Base-by-base conservation (phyloP, 2,888 invertebrate genomes). In the Myathropa florea region DNA sequence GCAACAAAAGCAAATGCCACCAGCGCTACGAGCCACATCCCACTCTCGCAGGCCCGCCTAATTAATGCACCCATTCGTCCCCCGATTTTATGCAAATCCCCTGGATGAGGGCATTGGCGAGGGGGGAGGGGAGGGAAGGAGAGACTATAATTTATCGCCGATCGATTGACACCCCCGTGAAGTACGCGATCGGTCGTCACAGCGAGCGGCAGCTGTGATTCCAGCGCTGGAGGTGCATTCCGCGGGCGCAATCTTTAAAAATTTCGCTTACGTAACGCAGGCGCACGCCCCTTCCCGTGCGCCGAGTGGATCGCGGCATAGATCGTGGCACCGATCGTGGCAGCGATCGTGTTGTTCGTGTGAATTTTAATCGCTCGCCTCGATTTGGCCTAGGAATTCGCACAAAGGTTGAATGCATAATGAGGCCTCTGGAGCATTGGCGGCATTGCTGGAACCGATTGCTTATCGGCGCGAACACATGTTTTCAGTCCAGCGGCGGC, bases 151-250 rank as follows among this genome's bases (percentile, higher is more conserved):
- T 86, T 86, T 86, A 86, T 86, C 86, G 73, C 65, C 75, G 77
- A 86, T 86, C 86, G 78, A 86, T 83, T 83, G 86, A 83, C 86
- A 86, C 86, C 86, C 83, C 78, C 86, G 83, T 75, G 57, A 73
- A 73, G 73, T 73, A 78, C 72, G 82, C 72, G 85, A 85, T 85
- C 82, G 70, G 53, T 81, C 70, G 82, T 65, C 65, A 59, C 28
- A 10, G 64, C 24, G 33, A 10, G 64, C 71, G 28, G 33, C 55
- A 72, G 68, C 79, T 24, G 63, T 33, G 57, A 70, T 59, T 57
- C 46, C 70, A 72, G 61, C 73, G 63, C 67, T 59, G 26, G 55
- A 46, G 63, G 36, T 70, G 79, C 85, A 85, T 77, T 82, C 77
- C 81, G 64, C 63, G 77, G 75, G 73, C 72, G 75, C 86, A 83